phyloP scores from a whole-genome alignment of 2,113 vertebrate species.

The Xenopus tropicalis region UCB_Xtro_10.0 CM004444.2:128214001-128214500 shows the following conservation, averaged over 20 bases:
- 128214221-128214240: conserved; percentile 4
- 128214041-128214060: conserved; percentile 14
- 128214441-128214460: conserved; percentile 1
- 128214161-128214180: conserved; percentile 7
- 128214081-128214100: conserved; percentile 37
- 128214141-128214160: conserved; percentile 19
- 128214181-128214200: conserved; percentile 19
- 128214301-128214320: conserved; percentile 6
- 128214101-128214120: conserved; percentile 20
- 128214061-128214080: conserved; percentile 30
- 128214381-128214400: neutral
- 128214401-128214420: neutral
- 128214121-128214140: conserved; percentile 14
- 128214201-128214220: conserved; percentile 27
- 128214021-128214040: conserved; percentile 8
- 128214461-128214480: conserved; percentile 1
- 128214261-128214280: conserved; percentile 17
- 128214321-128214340: neutral
- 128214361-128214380: neutral
- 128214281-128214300: conserved; percentile 29
- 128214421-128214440: neutral
- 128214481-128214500: neutral
- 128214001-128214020: neutral
- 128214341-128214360: neutral
- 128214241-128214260: conserved; percentile 15